These are phyloP conservation scores for Philereme transversata DNA, from an alignment of 2,888 invertebrate genomes.

Conservation along the genomic window DNA sequence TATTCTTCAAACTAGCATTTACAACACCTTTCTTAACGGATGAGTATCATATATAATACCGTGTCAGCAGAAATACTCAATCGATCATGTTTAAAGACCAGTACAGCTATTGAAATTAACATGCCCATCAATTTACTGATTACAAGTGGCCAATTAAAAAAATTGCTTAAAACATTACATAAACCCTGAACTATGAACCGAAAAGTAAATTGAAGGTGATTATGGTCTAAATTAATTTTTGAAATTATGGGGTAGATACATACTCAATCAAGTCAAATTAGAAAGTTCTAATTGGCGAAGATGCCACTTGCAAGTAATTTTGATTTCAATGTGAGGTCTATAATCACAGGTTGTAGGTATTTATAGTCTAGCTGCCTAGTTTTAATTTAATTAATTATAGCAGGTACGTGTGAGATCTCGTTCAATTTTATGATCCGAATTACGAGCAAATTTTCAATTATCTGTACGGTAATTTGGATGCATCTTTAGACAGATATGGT, in stretches of 20 bases:
- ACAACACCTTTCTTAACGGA: constrained; percentile 37
- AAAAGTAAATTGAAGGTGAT: constrained; percentile 53
- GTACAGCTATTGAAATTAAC: constrained; percentile 44
- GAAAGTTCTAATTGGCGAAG: constrained; percentile 50
- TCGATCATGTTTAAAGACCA: constrained; percentile 29
- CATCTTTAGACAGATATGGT: not conserved
- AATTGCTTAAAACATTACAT: constrained; percentile 51
- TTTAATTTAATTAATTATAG: constrained; percentile 23
- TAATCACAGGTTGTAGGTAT: constrained; percentile 23
- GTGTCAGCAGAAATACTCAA: constrained; percentile 31
- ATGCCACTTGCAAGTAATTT: constrained; percentile 33
- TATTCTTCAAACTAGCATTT: constrained; percentile 26
- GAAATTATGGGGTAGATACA: constrained; percentile 51
- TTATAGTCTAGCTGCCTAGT: constrained; percentile 13
- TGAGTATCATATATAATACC: constrained; percentile 29
- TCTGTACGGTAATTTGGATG: constrained; percentile 10
- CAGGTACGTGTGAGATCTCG: constrained; percentile 18
- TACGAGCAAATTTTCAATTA: constrained; percentile 25
- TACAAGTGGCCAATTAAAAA: constrained; percentile 56
- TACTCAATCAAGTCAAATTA: constrained; percentile 54
- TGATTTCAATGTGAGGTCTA: constrained; percentile 28
- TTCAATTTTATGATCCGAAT: constrained; percentile 22
- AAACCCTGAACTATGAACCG: constrained; percentile 63
- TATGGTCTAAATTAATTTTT: constrained; percentile 58
- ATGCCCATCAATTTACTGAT: constrained; percentile 43